These are phyloP conservation scores for Erinaceus europaeus DNA, from an alignment of 2,113 vertebrate genomes.

Conservation along the genomic window DNA sequence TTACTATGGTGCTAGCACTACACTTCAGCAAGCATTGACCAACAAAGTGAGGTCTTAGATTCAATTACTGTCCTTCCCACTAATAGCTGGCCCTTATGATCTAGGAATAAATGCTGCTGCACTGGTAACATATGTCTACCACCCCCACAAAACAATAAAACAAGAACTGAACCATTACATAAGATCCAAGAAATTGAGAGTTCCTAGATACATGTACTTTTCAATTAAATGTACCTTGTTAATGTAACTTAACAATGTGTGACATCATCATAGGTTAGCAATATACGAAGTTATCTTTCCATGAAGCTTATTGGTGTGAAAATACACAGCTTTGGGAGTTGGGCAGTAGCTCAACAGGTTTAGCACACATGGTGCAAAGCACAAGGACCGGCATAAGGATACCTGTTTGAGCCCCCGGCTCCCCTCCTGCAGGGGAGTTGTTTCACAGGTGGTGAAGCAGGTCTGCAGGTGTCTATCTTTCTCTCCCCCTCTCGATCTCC, in stretches of 20 bases:
- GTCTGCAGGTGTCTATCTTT: too few species aligned
- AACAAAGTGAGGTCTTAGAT: neutral
- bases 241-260: too few species aligned
- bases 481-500: too few species aligned
- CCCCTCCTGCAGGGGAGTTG: too few species aligned
- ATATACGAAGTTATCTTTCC: neutral
- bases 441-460: too few species aligned
- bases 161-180: neutral
- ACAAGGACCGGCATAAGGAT: too few species aligned
- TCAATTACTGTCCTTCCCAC: neutral
- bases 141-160: neutral
- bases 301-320: neutral
- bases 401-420: too few species aligned
- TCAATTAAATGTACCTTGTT: neutral
- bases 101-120: neutral
- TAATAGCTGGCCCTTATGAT: neutral
- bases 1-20: neutral
- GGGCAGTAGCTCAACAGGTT: too few species aligned
- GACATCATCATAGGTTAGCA: neutral
- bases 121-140: neutral
- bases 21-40: neutral
- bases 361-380: too few species aligned
- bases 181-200: conserved; percentile 19
- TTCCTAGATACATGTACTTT: neutral
- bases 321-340: too few species aligned